Base-by-base conservation (phyloP, 2,888 invertebrate genomes). In the Caradrina clavipalpis region DNA sequence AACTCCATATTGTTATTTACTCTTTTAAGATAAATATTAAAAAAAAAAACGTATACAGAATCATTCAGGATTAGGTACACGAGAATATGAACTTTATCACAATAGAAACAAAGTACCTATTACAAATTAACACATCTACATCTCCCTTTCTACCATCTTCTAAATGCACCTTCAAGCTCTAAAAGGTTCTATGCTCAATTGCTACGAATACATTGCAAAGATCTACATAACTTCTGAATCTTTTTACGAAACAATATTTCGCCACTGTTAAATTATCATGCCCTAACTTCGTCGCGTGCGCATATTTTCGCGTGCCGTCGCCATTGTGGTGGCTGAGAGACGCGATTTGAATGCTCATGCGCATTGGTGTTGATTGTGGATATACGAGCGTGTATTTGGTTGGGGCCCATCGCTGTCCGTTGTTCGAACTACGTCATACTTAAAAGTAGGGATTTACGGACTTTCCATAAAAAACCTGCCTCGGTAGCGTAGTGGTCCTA, bases 221-320 rank as follows among this genome's bases (percentile, higher is more conserved):
- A 50, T 73, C 68, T 54, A 69, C 58, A 56, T 56, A 69, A 51
- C 59, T 69, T 60, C 59, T 67, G 56, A 56, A 75, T 45, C 39
- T 66, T 81, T 78, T 75, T 67, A 74, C 75, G 72, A 78, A 78
- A 75, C 75, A 75, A 77, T 77, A 83, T 83, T 86, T 84, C 82
- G 69, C 78, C 82, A 84, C 77, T 68, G 76, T 60, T 82, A 73
- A 82, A 80, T 83, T 75, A 80, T 78, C 68, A 69, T 75, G 80
- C 82, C 80, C 82, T 80, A 84, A 80, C 77, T 84, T 73, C 81
- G 79, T 87, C 90, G 90, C 90, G 92, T 90, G 90, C 93, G 89
- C 94, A 94, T 95, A 94, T 90, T 87, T 94, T 87, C 91, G 91
- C 94, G 94, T 94, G 84, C 91, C 88, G 83, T 68, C 88, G 91